Conservation (phyloP, 2,113 vertebrate species). For the Sigmodon hispidus region DNA sequence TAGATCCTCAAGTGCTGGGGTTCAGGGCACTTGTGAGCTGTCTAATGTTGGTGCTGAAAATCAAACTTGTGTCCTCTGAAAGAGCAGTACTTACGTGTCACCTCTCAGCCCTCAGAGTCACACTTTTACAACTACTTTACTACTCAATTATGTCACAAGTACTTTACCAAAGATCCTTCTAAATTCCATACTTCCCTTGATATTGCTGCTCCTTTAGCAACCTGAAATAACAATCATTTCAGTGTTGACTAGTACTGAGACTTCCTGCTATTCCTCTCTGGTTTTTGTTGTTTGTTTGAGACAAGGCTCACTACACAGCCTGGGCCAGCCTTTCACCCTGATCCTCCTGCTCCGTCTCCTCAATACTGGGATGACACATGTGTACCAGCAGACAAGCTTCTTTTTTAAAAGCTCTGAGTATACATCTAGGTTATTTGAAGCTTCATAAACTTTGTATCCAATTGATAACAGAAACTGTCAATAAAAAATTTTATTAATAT, state of each 20-base stretch:
- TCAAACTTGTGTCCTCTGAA: not conserved
- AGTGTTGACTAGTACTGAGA: not conserved
- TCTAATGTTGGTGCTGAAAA: not conserved
- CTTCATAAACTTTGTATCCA: conserved; percentile 31
- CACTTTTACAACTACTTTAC: not conserved
- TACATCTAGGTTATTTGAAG: conserved; percentile 42
- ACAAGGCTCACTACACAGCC: not conserved
- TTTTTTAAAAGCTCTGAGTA: not conserved
- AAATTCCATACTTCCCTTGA: not conserved
- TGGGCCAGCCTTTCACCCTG: not conserved
- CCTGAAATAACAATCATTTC: conserved; percentile 30
- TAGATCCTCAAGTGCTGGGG: not conserved
- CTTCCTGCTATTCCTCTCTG: not conserved
- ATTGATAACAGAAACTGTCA: conserved; percentile 11
- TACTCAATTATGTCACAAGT: not conserved
- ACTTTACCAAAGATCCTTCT: conserved; percentile 32
- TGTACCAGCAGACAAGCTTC: not conserved
- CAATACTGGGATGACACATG: not conserved
- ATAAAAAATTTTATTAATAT: conserved; percentile 40
- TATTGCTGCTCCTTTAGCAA: not conserved
- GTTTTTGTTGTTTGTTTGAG: not conserved
- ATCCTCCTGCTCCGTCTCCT: not conserved
- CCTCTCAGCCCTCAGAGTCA: not conserved
- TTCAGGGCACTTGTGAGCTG: not conserved
- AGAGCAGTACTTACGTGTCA: not conserved